phyloP scores from a whole-genome alignment of 2,888 invertebrate species.

The Falcaria lacertinaria region DNA sequence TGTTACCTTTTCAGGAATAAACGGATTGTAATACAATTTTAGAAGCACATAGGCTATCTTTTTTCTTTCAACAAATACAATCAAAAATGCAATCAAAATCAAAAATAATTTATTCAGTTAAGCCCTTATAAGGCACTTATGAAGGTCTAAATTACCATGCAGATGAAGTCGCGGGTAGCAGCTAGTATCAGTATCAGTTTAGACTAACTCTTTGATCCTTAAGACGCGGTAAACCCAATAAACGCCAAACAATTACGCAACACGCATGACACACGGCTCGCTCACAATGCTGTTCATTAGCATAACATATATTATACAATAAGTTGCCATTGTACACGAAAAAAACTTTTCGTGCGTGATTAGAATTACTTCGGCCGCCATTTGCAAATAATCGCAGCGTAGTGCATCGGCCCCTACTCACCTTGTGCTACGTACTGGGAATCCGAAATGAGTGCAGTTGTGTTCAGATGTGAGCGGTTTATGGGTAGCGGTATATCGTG shows the following conservation, averaged over 20 bases:
- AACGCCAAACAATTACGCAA: constrained; percentile 43
- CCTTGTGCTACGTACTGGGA: constrained; percentile 61
- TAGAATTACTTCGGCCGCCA: constrained; percentile 44
- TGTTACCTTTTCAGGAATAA: no score
- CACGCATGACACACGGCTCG: constrained; percentile 44
- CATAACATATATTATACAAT: constrained; percentile 52
- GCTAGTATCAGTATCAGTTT: no score
- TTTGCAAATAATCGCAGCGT: constrained; percentile 61
- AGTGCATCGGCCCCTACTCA: constrained; percentile 67
- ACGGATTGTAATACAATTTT: no score
- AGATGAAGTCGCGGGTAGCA: no score
- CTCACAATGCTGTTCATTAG: constrained; percentile 45
- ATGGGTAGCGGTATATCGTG: constrained; percentile 26
- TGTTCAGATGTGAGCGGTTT: constrained; percentile 18
- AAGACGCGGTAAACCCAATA: constrained; percentile 8
- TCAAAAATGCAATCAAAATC: no score
- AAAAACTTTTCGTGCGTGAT: constrained; percentile 48
- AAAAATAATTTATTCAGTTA: no score
- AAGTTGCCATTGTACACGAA: constrained; percentile 39
- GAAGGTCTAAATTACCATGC: no score
- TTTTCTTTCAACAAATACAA: no score
- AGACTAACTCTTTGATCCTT: constrained; percentile 20
- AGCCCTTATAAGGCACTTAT: no score
- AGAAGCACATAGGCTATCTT: no score
- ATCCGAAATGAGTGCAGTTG: constrained; percentile 44